Evolutionary conservation across 2,888 invertebrate species (phyloP).

Genomic region (Drosophila ezoana): DNA sequence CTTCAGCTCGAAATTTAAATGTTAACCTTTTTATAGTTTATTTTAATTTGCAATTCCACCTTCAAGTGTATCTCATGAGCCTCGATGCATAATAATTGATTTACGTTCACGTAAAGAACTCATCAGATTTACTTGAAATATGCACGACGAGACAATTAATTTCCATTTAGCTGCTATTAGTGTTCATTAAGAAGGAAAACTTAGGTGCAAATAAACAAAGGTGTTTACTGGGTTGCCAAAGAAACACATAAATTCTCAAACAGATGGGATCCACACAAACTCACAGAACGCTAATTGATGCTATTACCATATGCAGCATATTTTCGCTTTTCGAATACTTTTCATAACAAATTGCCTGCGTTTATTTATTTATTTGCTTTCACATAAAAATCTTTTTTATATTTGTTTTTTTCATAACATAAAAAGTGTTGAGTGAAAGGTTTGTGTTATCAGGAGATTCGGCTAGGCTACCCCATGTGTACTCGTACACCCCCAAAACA

Average conservation of each 20-base stretch:
- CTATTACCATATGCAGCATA: conserved; percentile 17
- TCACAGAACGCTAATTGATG: conserved; percentile 42
- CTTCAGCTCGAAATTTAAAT: not conserved
- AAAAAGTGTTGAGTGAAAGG: not conserved
- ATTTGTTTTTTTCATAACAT: not conserved
- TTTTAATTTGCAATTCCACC: not conserved
- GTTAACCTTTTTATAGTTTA: not conserved
- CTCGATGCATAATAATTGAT: conserved; percentile 34
- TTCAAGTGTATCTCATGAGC: conserved; percentile 34
- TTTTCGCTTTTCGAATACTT: conserved; percentile 6
- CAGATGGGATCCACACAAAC: conserved; percentile 27
- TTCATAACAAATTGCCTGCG: not conserved
- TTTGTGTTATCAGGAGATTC: not conserved
- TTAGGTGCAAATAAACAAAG: conserved; percentile 37
- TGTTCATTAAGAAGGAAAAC: conserved; percentile 38
- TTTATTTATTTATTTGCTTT: not conserved
- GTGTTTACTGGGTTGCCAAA: conserved; percentile 22
- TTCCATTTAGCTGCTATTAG: conserved; percentile 58
- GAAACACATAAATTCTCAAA: conserved; percentile 20
- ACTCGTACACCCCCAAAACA: not conserved
- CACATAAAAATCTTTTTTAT: not conserved
- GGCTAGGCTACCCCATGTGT: not conserved
- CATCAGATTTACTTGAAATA: conserved; percentile 9
- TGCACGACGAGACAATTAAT: conserved; percentile 54
- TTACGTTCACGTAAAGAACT: conserved; percentile 7